Conservation (phyloP, 2,888 invertebrate species). For the Drosophila phalerata region DNA sequence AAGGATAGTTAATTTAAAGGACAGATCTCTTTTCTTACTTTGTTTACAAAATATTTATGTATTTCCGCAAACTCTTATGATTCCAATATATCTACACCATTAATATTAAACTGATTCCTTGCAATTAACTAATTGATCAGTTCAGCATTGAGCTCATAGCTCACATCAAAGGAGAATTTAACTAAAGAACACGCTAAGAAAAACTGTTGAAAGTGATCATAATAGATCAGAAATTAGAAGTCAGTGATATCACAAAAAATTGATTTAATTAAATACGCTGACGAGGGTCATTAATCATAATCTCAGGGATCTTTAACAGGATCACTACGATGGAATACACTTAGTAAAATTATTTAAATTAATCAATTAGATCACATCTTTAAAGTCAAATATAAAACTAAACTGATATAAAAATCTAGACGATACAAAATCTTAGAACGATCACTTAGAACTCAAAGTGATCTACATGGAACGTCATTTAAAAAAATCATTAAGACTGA, state of each 20-base stretch:
- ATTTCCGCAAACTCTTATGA: conserved; percentile 16
- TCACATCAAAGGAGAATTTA: background rate
- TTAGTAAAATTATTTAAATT: background rate
- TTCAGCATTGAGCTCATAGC: conserved; percentile 2
- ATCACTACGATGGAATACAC: background rate
- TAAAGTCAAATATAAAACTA: too few species aligned
- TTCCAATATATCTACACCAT: too few species aligned
- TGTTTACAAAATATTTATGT: conserved; percentile 25
- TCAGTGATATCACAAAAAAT: background rate
- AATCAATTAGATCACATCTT: too few species aligned
- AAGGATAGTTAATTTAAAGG: background rate
- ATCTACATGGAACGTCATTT: background rate
- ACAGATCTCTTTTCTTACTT: background rate
- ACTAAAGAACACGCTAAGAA: background rate
- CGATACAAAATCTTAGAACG: background rate
- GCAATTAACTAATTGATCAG: background rate
- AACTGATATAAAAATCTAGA: too few species aligned
- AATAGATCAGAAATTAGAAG: background rate
- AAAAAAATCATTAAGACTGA: background rate
- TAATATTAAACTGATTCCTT: conserved; percentile 39
- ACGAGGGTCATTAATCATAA: too few species aligned
- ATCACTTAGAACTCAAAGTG: background rate
- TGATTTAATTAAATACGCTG: background rate
- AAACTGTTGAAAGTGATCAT: background rate
- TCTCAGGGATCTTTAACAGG: background rate